phyloP scores from a whole-genome alignment of 2,797 vertebrate species.

The Ispidina picta region DNA sequence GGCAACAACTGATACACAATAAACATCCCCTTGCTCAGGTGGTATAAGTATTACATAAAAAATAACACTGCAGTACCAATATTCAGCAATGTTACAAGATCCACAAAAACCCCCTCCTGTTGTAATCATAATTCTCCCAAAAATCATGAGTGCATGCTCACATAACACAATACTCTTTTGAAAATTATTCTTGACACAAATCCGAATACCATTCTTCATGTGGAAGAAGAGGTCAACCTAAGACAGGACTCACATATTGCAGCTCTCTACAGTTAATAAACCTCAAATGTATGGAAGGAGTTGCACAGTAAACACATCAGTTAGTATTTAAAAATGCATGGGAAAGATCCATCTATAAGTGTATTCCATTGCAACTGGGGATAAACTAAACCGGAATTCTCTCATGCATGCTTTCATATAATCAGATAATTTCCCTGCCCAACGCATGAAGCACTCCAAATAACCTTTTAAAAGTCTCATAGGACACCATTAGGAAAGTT shows the following conservation, averaged over 20 bases:
- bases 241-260: constrained; percentile 5
- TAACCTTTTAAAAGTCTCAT: not conserved
- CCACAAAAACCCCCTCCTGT: not conserved
- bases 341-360: not conserved
- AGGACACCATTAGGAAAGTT: not conserved
- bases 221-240: constrained; percentile 22
- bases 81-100: not conserved
- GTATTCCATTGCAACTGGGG: not conserved
- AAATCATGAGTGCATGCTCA: not conserved
- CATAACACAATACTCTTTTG: constrained; percentile 16
- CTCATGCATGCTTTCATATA: not conserved
- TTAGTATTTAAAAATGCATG: constrained; percentile 37
- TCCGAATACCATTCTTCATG: constrained; percentile 37
- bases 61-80: not conserved
- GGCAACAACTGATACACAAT: not conserved
- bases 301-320: not conserved
- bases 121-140: not conserved
- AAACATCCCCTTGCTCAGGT: not conserved
- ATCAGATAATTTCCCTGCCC: not conserved
- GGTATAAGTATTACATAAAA: not conserved
- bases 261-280: constrained; percentile 46
- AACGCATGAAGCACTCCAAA: not conserved
- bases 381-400: not conserved
- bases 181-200: constrained; percentile 17
- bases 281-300: constrained; percentile 24